A percentile compares a stretch with the other conserved stretches of the same genome.
These are phyloP conservation scores for Pterostichus madidus DNA, from an alignment of 2,888 invertebrate genomes.

Conservation along the genomic window DNA sequence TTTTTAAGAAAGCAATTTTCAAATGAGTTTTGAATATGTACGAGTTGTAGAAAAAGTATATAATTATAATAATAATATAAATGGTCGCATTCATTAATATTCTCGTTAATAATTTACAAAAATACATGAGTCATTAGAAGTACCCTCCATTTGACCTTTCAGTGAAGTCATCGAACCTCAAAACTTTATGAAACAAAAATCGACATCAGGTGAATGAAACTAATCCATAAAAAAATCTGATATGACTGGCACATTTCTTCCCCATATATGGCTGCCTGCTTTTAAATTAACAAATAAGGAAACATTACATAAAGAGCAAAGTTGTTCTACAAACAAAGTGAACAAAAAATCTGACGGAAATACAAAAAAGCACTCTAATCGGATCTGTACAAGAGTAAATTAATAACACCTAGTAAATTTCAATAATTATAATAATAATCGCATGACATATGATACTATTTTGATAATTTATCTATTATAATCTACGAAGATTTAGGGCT, in stretches of 20 bases:
- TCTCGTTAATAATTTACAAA: neutral
- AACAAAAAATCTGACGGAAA: neutral
- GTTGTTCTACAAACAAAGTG: neutral
- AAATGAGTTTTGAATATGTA: too few species aligned
- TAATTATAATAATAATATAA: neutral
- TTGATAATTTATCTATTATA: too few species aligned
- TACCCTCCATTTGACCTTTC: slow-evolving; percentile 29
- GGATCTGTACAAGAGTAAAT: too few species aligned
- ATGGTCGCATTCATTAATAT: neutral
- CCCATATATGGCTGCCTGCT: neutral
- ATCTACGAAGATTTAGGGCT: too few species aligned
- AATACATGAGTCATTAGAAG: neutral
- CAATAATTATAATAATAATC: too few species aligned
- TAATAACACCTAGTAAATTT: too few species aligned
- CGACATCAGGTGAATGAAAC: neutral
- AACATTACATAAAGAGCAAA: slow-evolving; percentile 1
- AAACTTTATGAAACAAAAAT: slow-evolving; percentile 23
- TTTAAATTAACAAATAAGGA: slow-evolving; percentile 2
- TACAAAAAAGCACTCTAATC: neutral
- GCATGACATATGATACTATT: too few species aligned
- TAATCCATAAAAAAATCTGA: neutral
- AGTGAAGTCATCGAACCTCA: slow-evolving; percentile 24
- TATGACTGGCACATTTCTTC: neutral
- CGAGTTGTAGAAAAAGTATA: neutral
- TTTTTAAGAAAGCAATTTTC: too few species aligned